phyloP scores from a whole-genome alignment of 2,113 vertebrate genomes.

The Notothenia coriiceps region DNA sequence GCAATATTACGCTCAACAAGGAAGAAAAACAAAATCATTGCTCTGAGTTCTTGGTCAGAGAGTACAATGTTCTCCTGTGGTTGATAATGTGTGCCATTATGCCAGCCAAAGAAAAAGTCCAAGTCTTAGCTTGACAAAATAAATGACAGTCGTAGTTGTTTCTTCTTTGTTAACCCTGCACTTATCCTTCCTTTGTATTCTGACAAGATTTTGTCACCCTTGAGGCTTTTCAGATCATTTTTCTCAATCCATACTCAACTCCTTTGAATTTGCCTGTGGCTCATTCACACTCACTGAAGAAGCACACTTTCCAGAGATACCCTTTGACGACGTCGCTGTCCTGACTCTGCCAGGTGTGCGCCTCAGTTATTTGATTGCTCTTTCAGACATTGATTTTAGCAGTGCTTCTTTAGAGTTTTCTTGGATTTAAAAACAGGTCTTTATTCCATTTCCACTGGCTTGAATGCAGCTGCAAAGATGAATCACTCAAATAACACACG shows the following conservation, averaged over 20 bases:
- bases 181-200: constrained; percentile 49
- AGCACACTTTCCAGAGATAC: constrained; percentile 38
- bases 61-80: constrained; percentile 31
- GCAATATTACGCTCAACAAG: constrained; percentile 5
- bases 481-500: neutral
- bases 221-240: constrained; percentile 33
- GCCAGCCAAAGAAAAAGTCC: constrained; percentile 40
- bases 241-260: constrained; percentile 23
- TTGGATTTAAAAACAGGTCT: constrained; percentile 15
- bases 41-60: constrained; percentile 25
- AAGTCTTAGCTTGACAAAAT: constrained; percentile 34
- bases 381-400: constrained; percentile 17
- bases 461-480: neutral
- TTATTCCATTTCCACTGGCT: neutral
- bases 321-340: constrained; percentile 46
- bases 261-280: constrained; percentile 34
- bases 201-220: constrained; percentile 44
- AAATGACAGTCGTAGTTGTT: constrained; percentile 38
- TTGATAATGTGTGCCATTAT: constrained; percentile 57
- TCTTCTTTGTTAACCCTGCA: constrained; percentile 48
- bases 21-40: constrained; percentile 21
- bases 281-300: constrained; percentile 39
- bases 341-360: constrained; percentile 40
- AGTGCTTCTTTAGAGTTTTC: constrained; percentile 34
- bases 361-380: constrained; percentile 41